These are phyloP conservation scores for Drosophila pseudoobscura DNA, from an alignment of 1,140 invertebrate species.

Conservation along the genomic window DNA sequence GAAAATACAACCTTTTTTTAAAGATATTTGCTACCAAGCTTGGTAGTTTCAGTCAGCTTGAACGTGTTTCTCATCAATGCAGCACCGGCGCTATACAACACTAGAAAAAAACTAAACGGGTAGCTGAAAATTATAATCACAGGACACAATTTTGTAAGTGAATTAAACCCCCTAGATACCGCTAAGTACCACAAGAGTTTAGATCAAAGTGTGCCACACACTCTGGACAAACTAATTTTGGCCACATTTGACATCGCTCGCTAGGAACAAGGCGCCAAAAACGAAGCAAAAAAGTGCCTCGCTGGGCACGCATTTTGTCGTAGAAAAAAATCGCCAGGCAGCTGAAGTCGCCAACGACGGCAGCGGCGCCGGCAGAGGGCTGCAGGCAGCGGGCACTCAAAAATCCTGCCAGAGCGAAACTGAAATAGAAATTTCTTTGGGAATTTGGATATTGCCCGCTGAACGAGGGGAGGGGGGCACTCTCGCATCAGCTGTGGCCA, in stretches of 20 bases:
- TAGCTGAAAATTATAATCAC: slow-evolving; percentile 69
- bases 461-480: slow-evolving; percentile 14
- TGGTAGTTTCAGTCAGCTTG: slow-evolving; percentile 32
- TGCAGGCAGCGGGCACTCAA: background rate
- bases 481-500: slow-evolving; percentile 22
- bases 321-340: slow-evolving; percentile 27
- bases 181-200: slow-evolving; percentile 9
- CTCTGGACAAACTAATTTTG: slow-evolving; percentile 45
- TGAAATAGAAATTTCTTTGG: no score
- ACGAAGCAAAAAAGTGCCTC: slow-evolving; percentile 46
- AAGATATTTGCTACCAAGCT: background rate
- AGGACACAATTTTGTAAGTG: slow-evolving; percentile 79
- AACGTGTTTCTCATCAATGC: slow-evolving; percentile 38
- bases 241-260: slow-evolving; percentile 34
- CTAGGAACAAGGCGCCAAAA: slow-evolving; percentile 30
- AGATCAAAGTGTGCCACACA: slow-evolving; percentile 42
- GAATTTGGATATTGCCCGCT: no score
- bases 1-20: background rate
- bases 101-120: slow-evolving; percentile 72
- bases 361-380: slow-evolving; percentile 35
- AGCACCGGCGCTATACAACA: slow-evolving; percentile 51
- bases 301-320: slow-evolving; percentile 46
- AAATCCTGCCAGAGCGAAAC: no score
- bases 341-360: slow-evolving; percentile 13
- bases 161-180: slow-evolving; percentile 53